Base-by-base conservation (phyloP, 2,797 vertebrate genomes). In the Iguana delicatissima region DNA sequence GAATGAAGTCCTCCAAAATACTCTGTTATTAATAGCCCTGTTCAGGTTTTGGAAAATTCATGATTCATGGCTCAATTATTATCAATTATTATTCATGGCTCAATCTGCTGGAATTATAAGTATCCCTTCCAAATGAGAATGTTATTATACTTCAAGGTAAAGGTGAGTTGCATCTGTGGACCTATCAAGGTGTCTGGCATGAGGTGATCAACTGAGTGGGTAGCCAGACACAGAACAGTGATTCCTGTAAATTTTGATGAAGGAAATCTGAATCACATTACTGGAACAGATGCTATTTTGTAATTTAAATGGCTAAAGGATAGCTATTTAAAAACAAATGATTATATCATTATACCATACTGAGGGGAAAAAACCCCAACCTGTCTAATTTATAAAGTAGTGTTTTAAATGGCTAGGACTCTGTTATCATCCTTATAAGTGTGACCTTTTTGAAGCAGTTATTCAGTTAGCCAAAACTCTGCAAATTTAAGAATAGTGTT, bases 251-350 rank as follows among this genome's bases (percentile, higher is more conserved):
- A 87, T 95, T 95, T 91, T 90, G 93, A 91, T 93, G 92, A 95
- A 94, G 91, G 93, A 88, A 76, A 64, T 90, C 55, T 6, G 46
- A 93, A 83, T 92, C 88, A 94, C 89, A 89, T 59, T 90, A 89
- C 80, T 93, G 87, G 92, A 94, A 91, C 91, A 86, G 93, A 95
- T 92, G 92, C 84, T 91, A 82, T 85, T 93, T 92, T 96, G 59
- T 94, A 93, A 93, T 95, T 95, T 95, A 95, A 90, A 93, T 93
- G 87, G 88, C 26, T 89, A 82, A 90, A 62, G 88, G 86, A 94
- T 92, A 94, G n/a, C 84, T 83, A 87, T 95, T 94, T 86, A 95
- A 92, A 88, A 94, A 86, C 74, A 94, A 92, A 91, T 74, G 0
- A 93, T 90, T 69, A 12, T 46, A 93, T 83, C 69, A 83, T 90